Base-by-base conservation (phyloP, 2,888 invertebrate genomes). In the Spilarctia lutea region DNA sequence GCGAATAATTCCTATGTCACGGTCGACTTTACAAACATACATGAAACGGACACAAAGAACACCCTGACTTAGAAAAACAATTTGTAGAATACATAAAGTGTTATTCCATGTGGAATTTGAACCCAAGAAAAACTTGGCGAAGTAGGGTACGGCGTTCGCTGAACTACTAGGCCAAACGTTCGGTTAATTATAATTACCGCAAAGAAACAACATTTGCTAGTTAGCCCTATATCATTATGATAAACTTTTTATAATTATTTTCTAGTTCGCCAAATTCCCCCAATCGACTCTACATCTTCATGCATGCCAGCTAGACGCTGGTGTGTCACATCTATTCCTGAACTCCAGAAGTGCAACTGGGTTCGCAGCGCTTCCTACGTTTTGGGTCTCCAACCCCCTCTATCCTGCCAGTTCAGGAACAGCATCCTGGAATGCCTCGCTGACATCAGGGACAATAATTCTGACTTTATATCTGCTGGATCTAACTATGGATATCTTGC, bases 401-500 rank as follows among this genome's bases (percentile, higher is more conserved):
- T 97, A 67, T 86, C 95, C 16, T 97, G 97, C 87, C 91, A 94
- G 8, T 92, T 93, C 80, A 90, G 94, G 2, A 74, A 80, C 1
- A 92, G 90, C 42, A 91, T 94, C 8, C 92, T 97, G 76, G 93
- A 96, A 1, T 97, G 97, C 82, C 88, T 97, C 11, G 88, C 89
- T 0, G 95, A 96, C 74, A 96, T 97, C 18, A 91, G 89, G 35
- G 92, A 94, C 4, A 88, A 91, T 3, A 86, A 91, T 8, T 96
- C 96, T 0, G 97, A 97, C 82, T 95, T 97, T 79, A 95, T 97
- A 20, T 96, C 96, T 0, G 94, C 96, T 7, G 96, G 97, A 30
- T 96, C 97, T 0, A 97, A 97, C 85, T 97, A 96, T 76, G 97
- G 97, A 75, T 97, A 96, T 80, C 84, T 97, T 35, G 97, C 97